Conservation (phyloP, 2,113 vertebrate genomes). For the Strix aluco region DNA sequence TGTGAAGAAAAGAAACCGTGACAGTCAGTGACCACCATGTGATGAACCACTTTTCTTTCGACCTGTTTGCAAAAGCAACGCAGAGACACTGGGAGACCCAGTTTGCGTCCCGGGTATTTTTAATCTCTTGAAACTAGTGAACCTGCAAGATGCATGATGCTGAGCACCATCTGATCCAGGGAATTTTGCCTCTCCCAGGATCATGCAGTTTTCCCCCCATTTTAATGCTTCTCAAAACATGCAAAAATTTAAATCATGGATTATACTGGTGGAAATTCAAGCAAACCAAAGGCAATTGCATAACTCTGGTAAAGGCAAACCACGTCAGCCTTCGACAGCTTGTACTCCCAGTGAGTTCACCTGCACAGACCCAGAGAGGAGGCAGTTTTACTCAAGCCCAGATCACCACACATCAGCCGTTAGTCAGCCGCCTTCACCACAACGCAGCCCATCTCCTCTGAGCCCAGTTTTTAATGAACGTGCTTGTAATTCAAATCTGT, state of each 20-base stretch:
- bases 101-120: not conserved
- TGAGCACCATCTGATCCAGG: not conserved
- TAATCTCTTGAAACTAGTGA: not conserved
- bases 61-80: not conserved
- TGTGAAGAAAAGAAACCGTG: slow-evolving; percentile 48
- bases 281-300: not conserved
- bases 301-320: not conserved
- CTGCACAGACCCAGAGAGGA: not conserved
- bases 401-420: not conserved
- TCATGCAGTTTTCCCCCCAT: not conserved
- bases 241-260: not conserved
- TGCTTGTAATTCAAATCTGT: not conserved
- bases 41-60: not conserved
- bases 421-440: not conserved
- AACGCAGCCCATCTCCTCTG: not conserved
- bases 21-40: not conserved
- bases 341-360: not conserved
- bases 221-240: not conserved
- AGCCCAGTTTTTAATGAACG: not conserved
- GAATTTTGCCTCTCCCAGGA: rapidly evolving
- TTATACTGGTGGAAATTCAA: not conserved
- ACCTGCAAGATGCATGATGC: not conserved
- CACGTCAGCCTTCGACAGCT: not conserved
- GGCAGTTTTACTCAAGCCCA: not conserved
- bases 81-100: not conserved